Conservation (phyloP, 2,113 vertebrate species). For the Arizona elegans region DNA sequence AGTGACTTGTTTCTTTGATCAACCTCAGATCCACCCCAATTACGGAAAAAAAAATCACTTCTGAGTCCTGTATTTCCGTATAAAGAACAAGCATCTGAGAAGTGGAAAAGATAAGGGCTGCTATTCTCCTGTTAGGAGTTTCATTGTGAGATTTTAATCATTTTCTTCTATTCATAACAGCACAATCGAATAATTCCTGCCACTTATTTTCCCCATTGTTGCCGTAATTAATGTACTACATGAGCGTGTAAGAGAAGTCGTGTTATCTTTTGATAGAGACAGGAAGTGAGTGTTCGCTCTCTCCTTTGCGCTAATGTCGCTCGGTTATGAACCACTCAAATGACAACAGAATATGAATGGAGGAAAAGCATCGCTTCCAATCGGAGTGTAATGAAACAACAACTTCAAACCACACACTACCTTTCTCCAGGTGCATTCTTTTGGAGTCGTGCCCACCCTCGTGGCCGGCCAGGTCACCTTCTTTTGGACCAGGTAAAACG, state of each 20-base stretch:
- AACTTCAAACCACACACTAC: conserved; percentile 66
- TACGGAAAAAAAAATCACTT: conserved; percentile 37
- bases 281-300: neutral
- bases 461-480: conserved; percentile 94
- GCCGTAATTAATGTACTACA: conserved; percentile 6
- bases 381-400: neutral
- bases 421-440: conserved; percentile 96
- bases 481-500: conserved; percentile 91
- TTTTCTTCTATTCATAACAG: conserved; percentile 10
- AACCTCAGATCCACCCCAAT: conserved; percentile 26
- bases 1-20: conserved; percentile 25
- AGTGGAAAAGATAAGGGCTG: neutral
- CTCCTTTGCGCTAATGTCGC: neutral
- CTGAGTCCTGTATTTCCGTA: neutral
- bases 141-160: conserved; percentile 26
- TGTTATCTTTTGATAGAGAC: neutral
- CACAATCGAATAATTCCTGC: conserved; percentile 15
- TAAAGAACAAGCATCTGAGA: neutral
- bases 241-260: neutral
- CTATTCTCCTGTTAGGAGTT: neutral
- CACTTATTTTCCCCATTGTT: neutral
- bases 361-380: neutral
- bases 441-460: conserved; percentile 92
- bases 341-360: neutral
- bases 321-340: neutral